Percentiles rank a stretch among this genome's conserved stretches.
These are phyloP conservation scores for Redunca redunca DNA, from an alignment of 2,113 vertebrate species.

Conservation along the genomic window DNA sequence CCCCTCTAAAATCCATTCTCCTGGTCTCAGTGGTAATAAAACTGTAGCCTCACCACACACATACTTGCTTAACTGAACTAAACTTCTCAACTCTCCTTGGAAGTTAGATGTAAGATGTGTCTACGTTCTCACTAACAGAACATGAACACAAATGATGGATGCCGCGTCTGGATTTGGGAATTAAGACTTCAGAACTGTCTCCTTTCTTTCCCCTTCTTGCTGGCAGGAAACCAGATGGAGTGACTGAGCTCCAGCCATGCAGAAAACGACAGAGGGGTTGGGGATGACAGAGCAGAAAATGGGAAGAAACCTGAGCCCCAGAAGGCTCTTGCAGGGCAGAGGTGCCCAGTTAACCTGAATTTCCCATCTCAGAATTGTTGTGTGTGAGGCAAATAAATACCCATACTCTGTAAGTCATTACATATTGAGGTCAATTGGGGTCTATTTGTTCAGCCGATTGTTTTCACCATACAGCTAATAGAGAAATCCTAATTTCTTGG, in stretches of 20 bases:
- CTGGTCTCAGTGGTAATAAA: background rate
- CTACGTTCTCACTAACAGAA: accelerated
- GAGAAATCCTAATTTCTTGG: background rate
- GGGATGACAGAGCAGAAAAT: background rate
- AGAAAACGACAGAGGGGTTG: background rate
- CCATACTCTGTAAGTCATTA: background rate
- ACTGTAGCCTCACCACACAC: background rate
- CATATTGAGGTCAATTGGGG: background rate
- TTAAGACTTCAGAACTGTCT: background rate
- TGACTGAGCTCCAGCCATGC: too few relatives aligned
- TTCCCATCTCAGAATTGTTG: background rate
- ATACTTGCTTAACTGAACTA: background rate
- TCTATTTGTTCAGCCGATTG: background rate
- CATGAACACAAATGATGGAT: background rate
- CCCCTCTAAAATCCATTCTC: background rate
- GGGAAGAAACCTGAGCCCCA: background rate
- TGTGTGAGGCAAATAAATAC: background rate
- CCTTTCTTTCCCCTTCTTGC: background rate
- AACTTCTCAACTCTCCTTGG: background rate
- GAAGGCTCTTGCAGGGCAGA: background rate
- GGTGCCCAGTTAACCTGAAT: background rate
- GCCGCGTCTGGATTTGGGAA: background rate
- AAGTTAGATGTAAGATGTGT: accelerated
- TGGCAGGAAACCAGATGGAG: background rate
- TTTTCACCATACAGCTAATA: background rate